Percentiles rank a stretch among this genome's conserved stretches.
These are phyloP conservation scores for Pollimyrus isidori DNA, from an alignment of 2,113 vertebrate species.

Conservation along the genomic window DNA sequence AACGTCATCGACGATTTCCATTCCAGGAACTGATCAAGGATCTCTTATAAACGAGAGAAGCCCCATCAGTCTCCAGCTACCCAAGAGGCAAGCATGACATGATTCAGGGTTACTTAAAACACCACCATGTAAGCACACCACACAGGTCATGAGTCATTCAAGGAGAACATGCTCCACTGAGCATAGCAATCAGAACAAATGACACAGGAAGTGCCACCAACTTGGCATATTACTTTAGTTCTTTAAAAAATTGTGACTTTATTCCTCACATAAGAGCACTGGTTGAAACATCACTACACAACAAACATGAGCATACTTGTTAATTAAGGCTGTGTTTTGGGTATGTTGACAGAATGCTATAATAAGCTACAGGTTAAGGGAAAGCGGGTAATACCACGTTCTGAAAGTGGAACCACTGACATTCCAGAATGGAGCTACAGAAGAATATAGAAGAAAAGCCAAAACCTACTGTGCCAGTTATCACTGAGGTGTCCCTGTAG, in stretches of 20 bases:
- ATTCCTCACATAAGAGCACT: neutral
- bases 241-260: neutral
- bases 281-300: neutral
- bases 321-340: neutral
- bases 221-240: neutral
- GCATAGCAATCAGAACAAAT: neutral
- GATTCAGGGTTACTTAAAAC: neutral
- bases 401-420: neutral
- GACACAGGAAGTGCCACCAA: neutral
- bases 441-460: neutral
- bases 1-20: neutral
- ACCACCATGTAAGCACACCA: neutral
- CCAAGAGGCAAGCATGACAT: neutral
- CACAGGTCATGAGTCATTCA: neutral
- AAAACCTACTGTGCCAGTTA: neutral
- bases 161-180: neutral
- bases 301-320: neutral
- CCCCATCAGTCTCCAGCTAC: neutral
- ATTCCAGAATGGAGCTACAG: neutral
- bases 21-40: neutral
- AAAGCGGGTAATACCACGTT: neutral
- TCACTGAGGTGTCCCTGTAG: neutral
- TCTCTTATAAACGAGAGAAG: neutral
- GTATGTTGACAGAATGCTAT: neutral
- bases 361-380: neutral